phyloP scores from a whole-genome alignment of 2,113 vertebrate genomes.

The Epinephelus fuscoguttatus region DNA sequence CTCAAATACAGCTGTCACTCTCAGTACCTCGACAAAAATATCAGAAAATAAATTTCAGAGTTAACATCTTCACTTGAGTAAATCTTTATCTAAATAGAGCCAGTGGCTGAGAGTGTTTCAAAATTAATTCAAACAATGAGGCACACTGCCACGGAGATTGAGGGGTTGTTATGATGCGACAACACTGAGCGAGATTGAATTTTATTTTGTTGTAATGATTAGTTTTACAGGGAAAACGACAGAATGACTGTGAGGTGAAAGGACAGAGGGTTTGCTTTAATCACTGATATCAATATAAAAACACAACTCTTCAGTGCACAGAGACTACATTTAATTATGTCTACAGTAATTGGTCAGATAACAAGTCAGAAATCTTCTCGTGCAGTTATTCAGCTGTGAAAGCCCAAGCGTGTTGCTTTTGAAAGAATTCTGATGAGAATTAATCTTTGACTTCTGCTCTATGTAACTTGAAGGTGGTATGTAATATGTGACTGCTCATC shows the following conservation, averaged over 20 bases:
- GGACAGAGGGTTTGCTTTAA: slow-evolving; percentile 39
- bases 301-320: not conserved
- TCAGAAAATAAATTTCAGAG: slow-evolving; percentile 43
- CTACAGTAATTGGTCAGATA: slow-evolving; percentile 42
- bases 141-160: slow-evolving; percentile 37
- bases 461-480: slow-evolving; percentile 1
- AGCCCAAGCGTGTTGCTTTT: slow-evolving; percentile 9
- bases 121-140: slow-evolving; percentile 58
- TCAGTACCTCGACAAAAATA: slow-evolving; percentile 22
- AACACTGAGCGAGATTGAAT: slow-evolving; percentile 36
- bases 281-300: slow-evolving; percentile 19
- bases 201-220: slow-evolving; percentile 35
- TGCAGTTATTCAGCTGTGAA: slow-evolving; percentile 23
- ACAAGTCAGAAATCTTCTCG: slow-evolving; percentile 21
- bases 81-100: slow-evolving; percentile 58
- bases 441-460: slow-evolving; percentile 8
- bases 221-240: slow-evolving; percentile 30
- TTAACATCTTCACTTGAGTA: slow-evolving; percentile 59
- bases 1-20: slow-evolving; percentile 23
- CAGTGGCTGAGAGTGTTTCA: slow-evolving; percentile 30
- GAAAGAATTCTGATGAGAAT: slow-evolving; percentile 1
- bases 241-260: slow-evolving; percentile 39
- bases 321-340: slow-evolving; percentile 17
- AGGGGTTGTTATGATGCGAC: slow-evolving; percentile 42
- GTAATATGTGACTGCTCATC: slow-evolving; percentile 7